Conservation (phyloP, 23 tunicate species). For the Ascidia mentula region DNA sequence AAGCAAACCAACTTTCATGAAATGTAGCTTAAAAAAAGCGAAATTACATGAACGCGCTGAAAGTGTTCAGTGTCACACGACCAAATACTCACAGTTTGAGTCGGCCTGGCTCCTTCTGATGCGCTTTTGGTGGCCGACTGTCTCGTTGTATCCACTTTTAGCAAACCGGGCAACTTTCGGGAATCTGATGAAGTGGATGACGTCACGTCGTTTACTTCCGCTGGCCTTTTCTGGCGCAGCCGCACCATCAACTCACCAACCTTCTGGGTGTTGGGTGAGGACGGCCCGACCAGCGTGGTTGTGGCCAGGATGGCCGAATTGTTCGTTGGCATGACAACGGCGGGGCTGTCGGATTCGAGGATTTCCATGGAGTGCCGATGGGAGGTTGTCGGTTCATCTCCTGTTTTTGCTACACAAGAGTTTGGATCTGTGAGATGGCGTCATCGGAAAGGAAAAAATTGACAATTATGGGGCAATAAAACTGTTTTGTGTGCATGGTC, state of each 20-base stretch:
- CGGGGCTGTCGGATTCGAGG: neutral
- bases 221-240: neutral
- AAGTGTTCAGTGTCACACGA: too few species aligned
- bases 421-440: too few species aligned
- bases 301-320: neutral
- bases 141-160: neutral
- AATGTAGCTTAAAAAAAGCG: too few species aligned
- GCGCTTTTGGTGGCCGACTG: neutral
- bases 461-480: too few species aligned
- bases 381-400: conserved; percentile 16
- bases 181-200: neutral
- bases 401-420: too few species aligned
- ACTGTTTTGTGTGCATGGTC: too few species aligned
- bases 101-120: neutral
- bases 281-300: neutral
- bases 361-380: conserved; percentile 52
- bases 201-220: neutral
- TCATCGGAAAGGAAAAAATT: too few species aligned
- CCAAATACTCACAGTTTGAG: neutral
- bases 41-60: too few species aligned
- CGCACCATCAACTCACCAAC: neutral
- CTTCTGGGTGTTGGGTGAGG: neutral
- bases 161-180: neutral
- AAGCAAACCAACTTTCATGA: too few species aligned
- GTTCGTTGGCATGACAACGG: neutral